Conservation (phyloP, 2,888 invertebrate species). For the Cataglyphis livida region DNA sequence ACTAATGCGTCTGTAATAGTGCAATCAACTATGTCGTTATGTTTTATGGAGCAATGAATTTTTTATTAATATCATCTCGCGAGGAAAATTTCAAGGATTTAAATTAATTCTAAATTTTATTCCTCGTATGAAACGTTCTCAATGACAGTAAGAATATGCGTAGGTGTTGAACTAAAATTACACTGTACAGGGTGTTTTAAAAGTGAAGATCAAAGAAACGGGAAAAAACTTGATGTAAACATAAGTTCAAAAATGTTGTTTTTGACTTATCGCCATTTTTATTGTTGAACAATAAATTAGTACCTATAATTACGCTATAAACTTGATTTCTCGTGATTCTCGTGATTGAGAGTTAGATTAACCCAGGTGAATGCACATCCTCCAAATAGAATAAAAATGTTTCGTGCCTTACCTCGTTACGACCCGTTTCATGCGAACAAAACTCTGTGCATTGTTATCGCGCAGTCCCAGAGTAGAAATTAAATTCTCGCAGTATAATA, state of each 20-base stretch:
- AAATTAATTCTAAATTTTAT: slow-evolving; percentile 33
- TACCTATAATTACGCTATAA: neutral
- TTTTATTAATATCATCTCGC: slow-evolving; percentile 46
- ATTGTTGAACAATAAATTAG: neutral
- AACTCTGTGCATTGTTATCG: slow-evolving; percentile 55
- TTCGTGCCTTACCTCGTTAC: slow-evolving; percentile 12
- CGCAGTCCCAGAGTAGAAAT: slow-evolving; percentile 58
- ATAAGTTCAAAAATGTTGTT: too few relatives aligned
- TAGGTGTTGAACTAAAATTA: neutral
- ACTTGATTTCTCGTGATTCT: neutral
- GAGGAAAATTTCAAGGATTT: slow-evolving; percentile 6
- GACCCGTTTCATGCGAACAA: slow-evolving; percentile 58
- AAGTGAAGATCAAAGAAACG: too few relatives aligned
- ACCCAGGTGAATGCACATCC: neutral
- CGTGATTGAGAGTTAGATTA: too few relatives aligned
- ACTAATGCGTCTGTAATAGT: neutral
- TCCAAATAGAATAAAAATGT: slow-evolving; percentile 27
- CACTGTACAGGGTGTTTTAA: neutral
- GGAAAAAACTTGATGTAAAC: too few relatives aligned
- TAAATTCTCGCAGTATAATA: slow-evolving; percentile 67
- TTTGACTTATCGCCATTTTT: too few relatives aligned
- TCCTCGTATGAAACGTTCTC: neutral
- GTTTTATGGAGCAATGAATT: slow-evolving; percentile 30
- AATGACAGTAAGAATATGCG: neutral
- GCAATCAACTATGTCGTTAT: slow-evolving; percentile 12